Evolutionary conservation across 92 coral and sea anemone species (phyloP).

Genomic region (Bergia sp.): DNA sequence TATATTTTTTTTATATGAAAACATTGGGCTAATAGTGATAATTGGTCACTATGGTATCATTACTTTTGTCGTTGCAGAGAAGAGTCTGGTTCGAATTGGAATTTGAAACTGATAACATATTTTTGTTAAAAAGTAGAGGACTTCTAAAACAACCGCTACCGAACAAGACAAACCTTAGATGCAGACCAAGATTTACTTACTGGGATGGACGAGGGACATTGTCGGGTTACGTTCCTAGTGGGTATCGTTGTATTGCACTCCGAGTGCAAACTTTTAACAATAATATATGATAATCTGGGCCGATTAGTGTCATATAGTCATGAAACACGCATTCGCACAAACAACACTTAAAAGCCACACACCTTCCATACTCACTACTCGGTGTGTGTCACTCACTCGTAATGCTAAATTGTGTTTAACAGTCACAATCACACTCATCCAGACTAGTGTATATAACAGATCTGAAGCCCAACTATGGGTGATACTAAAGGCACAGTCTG

Average conservation of each 20-base stretch:
- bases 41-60: neutral
- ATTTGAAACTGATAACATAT: neutral
- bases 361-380: neutral
- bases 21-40: neutral
- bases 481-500: no score
- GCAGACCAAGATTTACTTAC: neutral
- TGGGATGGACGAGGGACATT: neutral
- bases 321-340: neutral
- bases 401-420: neutral
- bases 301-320: neutral
- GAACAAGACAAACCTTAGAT: neutral
- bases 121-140: neutral
- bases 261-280: neutral
- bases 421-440: neutral
- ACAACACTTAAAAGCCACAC: neutral
- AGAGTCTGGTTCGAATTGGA: neutral
- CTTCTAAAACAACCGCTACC: neutral
- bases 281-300: neutral
- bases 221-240: neutral
- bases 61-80: neutral
- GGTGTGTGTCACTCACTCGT: neutral
- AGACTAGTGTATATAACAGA: neutral
- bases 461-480: neutral
- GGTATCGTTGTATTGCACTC: neutral
- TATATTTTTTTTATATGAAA: no score